Percentiles rank a stretch among this genome's conserved stretches.
Conservation (phyloP, 23 tunicate species). For the Diplosoma virens region DNA sequence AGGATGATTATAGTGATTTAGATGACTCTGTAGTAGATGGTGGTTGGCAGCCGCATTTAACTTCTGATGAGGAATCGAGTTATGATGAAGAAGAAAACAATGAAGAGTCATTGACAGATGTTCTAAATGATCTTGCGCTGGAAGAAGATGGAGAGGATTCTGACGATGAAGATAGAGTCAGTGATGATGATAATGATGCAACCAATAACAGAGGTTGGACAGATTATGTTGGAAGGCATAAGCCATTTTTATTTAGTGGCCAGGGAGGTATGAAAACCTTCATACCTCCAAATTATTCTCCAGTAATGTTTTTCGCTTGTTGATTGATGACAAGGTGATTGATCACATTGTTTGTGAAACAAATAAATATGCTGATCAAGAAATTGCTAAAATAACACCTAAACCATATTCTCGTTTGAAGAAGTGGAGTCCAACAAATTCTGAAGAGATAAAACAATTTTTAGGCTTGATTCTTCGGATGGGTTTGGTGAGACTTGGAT, state of each 20-base stretch:
- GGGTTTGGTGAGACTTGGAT: too few species aligned
- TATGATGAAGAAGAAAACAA: conserved; percentile 21
- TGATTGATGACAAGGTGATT: conserved; percentile 1
- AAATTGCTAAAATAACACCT: too few species aligned
- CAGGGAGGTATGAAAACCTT: neutral
- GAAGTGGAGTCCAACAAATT: too few species aligned
- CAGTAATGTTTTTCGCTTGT: conserved; percentile 11
- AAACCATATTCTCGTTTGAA: too few species aligned
- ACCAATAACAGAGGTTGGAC: neutral
- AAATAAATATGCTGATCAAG: too few species aligned
- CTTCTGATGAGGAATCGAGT: conserved; percentile 28
- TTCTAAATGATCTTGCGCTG: conserved; percentile 4
- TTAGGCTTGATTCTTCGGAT: too few species aligned
- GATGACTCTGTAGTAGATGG: conserved; percentile 24
- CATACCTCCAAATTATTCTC: conserved; percentile 11
- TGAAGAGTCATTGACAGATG: conserved; percentile 16
- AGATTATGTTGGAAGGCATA: neutral
- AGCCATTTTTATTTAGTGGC: neutral
- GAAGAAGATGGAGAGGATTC: conserved; percentile 9
- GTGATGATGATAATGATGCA: neutral
- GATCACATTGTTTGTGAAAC: too few species aligned
- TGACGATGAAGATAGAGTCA: too few species aligned
- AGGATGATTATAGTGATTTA: conserved; percentile 15
- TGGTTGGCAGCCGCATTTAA: conserved; percentile 17
- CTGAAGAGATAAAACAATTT: too few species aligned